These are phyloP conservation scores for Bruchidius siliquastri DNA, from an alignment of 2,888 invertebrate genomes.

Conservation along the genomic window DNA sequence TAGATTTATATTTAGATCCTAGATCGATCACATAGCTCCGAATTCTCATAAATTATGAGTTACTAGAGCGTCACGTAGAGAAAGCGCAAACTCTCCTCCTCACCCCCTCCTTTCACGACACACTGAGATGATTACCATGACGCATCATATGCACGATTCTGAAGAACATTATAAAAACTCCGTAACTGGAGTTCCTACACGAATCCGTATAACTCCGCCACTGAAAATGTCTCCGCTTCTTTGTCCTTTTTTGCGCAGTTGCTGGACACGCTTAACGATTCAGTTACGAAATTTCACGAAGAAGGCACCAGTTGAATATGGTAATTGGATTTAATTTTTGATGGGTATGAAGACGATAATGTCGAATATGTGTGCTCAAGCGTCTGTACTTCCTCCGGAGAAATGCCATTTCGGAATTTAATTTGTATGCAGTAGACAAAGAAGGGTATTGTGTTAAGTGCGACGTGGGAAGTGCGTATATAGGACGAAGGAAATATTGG, in stretches of 20 bases:
- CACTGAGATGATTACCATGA: no score
- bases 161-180: no score
- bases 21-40: no score
- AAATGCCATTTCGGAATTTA: neutral
- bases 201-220: neutral
- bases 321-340: neutral
- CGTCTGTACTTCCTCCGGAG: neutral
- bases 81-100: no score
- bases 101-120: no score
- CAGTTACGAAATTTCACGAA: neutral
- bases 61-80: no score
- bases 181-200: neutral
- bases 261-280: neutral
- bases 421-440: neutral
- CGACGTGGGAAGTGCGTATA: neutral
- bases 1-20: no score
- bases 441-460: neutral
- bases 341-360: neutral
- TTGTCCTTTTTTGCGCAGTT: neutral
- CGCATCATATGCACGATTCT: no score
- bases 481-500: neutral
- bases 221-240: neutral
- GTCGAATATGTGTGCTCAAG: neutral
- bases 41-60: no score
- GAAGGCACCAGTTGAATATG: neutral